Conservation (phyloP, 2,113 vertebrate species). For the Trogon surrucura region DNA sequence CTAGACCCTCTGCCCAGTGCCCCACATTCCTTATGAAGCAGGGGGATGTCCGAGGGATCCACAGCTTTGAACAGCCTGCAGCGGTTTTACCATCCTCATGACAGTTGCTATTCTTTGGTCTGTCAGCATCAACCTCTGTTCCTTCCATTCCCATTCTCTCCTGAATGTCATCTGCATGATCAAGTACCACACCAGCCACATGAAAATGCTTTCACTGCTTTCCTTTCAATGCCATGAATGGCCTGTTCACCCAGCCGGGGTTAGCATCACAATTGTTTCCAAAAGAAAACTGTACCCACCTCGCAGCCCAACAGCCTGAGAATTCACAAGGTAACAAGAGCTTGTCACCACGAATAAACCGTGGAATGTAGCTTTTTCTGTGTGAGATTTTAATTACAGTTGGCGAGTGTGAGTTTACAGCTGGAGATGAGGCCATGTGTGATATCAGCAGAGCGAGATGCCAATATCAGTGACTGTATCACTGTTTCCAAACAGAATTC, state of each 20-base stretch:
- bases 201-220: not conserved
- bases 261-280: not conserved
- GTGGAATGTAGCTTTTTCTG: not conserved
- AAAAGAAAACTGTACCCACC: not conserved
- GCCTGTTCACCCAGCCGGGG: rapidly evolving
- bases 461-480: not conserved
- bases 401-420: not conserved
- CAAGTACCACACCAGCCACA: not conserved
- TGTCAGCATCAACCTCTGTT: not conserved
- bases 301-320: not conserved
- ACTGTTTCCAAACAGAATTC: not conserved
- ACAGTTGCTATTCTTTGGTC: not conserved
- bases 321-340: not conserved
- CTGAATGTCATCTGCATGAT: not conserved
- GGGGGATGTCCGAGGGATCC: not conserved
- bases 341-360: not conserved
- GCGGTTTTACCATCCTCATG: not conserved
- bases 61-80: not conserved
- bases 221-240: not conserved
- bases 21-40: not conserved
- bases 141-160: not conserved
- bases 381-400: not conserved
- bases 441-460: not conserved
- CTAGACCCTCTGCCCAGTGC: not conserved
- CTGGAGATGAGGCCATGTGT: not conserved